Conservation (phyloP, 2,888 invertebrate genomes). For the Chromoteleia sp. region DNA sequence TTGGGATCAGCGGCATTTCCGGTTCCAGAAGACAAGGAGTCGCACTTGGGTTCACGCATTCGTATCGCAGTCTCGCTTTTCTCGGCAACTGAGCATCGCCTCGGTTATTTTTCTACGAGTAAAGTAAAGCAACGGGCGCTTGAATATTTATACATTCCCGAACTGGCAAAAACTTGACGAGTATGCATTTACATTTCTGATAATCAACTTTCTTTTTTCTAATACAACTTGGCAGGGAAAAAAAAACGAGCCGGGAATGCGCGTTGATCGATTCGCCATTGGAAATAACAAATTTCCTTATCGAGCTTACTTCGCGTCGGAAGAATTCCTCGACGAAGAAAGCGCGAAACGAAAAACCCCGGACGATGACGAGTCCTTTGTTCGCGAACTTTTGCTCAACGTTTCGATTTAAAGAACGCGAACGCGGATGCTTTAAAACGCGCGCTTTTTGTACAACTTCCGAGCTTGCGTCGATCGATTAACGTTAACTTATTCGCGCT, state of each 20-base stretch:
- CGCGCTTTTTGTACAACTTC: neutral
- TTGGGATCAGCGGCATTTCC: slow-evolving; percentile 51
- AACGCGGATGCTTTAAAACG: neutral
- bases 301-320: neutral
- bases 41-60: slow-evolving; percentile 63
- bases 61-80: slow-evolving; percentile 57
- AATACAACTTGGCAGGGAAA: neutral
- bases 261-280: slow-evolving; percentile 5
- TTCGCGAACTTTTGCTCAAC: too few species aligned
- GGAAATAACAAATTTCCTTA: neutral
- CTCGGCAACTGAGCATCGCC: slow-evolving; percentile 36
- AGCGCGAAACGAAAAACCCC: neutral
- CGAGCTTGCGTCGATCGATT: slow-evolving; percentile 14
- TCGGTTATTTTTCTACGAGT: slow-evolving; percentile 33
- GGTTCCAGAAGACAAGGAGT: slow-evolving; percentile 69
- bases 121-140: slow-evolving; percentile 23
- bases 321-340: neutral
- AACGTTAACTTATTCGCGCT: slow-evolving; percentile 18
- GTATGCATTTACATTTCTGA: slow-evolving; percentile 43
- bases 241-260: slow-evolving; percentile 14
- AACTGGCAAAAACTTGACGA: slow-evolving; percentile 43
- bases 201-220: slow-evolving; percentile 50
- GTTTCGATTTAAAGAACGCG: slow-evolving; percentile 4
- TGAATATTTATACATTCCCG: slow-evolving; percentile 51
- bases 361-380: too few species aligned